Evolutionary conservation across 2,888 invertebrate species (phyloP).

Genomic region (Torymus tubicola): DNA sequence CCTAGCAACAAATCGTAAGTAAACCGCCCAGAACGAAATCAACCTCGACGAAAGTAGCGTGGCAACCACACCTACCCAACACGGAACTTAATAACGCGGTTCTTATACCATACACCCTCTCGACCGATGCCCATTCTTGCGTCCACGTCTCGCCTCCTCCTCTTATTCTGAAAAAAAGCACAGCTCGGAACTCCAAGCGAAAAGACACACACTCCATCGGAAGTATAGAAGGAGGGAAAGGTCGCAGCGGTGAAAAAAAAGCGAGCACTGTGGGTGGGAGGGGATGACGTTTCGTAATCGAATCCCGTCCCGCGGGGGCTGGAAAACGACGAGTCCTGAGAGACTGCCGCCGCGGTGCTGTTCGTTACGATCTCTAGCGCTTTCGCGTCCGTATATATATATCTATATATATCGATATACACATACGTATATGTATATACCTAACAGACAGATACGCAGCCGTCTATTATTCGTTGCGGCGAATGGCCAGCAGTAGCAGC

Average conservation of each 20-base stretch:
- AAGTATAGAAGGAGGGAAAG: constrained; percentile 13
- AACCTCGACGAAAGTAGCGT: too few species aligned
- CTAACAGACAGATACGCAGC: neutral
- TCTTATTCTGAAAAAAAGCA: neutral
- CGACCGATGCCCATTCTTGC: too few species aligned
- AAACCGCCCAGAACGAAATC: constrained; percentile 1
- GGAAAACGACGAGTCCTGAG: constrained; percentile 55
- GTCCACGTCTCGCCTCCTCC: neutral
- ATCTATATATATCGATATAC: neutral
- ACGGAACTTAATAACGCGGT: too few species aligned
- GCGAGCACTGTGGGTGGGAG: constrained; percentile 42
- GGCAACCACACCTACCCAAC: too few species aligned
- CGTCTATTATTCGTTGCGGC: constrained; percentile 71
- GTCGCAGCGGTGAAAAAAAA: constrained; percentile 21
- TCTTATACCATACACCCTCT: too few species aligned
- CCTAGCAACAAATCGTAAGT: constrained; percentile 9
- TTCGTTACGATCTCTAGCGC: constrained; percentile 63
- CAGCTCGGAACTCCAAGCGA: neutral
- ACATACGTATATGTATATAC: neutral
- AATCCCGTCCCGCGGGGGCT: constrained; percentile 65
- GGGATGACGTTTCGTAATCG: constrained; percentile 70
- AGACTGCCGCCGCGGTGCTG: constrained; percentile 61
- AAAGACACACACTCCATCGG: constrained; percentile 3
- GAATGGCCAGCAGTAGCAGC: constrained; percentile 61
- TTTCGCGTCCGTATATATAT: constrained; percentile 56